phyloP scores from a whole-genome alignment of 2,888 invertebrate genomes.

The Apodemia mormo region DNA sequence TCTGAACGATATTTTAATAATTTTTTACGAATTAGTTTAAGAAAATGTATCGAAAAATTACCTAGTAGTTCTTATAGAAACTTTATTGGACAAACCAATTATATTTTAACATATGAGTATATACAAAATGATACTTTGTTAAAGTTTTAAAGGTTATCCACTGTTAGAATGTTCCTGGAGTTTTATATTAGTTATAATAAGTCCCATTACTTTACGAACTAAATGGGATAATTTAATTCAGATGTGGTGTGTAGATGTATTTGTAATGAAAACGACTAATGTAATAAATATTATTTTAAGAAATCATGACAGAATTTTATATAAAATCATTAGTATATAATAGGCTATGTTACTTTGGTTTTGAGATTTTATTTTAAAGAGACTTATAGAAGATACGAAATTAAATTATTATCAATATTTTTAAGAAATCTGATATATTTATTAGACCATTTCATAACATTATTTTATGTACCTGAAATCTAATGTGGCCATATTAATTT shows the following conservation, averaged over 20 bases:
- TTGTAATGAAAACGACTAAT: conserved; percentile 22
- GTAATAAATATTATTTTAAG: conserved; percentile 20
- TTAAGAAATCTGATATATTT: conserved; percentile 61
- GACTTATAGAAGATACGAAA: conserved; percentile 71
- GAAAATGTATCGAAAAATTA: conserved; percentile 55
- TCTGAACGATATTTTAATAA: conserved; percentile 77
- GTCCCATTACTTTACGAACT: conserved; percentile 13
- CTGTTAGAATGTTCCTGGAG: conserved; percentile 11
- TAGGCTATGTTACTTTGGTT: conserved; percentile 52
- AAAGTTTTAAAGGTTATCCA: conserved; percentile 12
- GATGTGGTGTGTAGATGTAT: conserved; percentile 14
- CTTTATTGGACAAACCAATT: conserved; percentile 11
- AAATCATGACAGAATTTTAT: conserved; percentile 56
- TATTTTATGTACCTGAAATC: conserved; percentile 79
- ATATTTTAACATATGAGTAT: conserved; percentile 6
- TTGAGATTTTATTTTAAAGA: conserved; percentile 67
- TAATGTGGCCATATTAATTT: conserved; percentile 78
- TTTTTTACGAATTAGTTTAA: conserved; percentile 53
- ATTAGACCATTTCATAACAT: conserved; percentile 56
- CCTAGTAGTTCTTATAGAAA: conserved; percentile 48
- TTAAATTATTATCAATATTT: conserved; percentile 71
- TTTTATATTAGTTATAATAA: conserved; percentile 4
- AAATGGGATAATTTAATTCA: conserved; percentile 5
- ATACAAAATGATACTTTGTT: conserved; percentile 14
- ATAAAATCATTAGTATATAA: conserved; percentile 26